Evolutionary conservation across 2,113 vertebrate genomes (phyloP), one percentile per base, ranked within the genome.

Genomic region (Donacobius atricapilla): DNA sequence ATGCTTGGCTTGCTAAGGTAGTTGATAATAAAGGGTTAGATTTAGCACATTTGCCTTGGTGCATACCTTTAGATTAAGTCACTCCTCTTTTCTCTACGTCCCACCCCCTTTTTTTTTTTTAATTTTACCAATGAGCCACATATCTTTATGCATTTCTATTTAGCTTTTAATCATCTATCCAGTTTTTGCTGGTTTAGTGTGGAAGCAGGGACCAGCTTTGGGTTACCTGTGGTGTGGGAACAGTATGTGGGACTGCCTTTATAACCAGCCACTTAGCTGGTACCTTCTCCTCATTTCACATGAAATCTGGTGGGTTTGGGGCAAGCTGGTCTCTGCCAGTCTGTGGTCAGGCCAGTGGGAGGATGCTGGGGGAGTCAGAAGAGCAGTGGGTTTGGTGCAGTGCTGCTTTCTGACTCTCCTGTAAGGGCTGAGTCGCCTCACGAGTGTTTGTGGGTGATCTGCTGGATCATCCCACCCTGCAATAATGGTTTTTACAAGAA

Each of bases 401-500:
- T 22, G 27, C 82, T 87, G 70, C 22, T 68, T 44, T 54, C 81
- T 25, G 39, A 2, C 31, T 73, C 33, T 65, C 7, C 53, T 48
- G 8, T 11, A 15, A 86, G 54, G 37, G 33, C 10, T 8, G 13
- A n/a, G 22, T 35, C 0, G 2, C 45, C 31, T 25, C 9, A 1
- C 5, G 10, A 45, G 21, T 17, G 17, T 58, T 27, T 77, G 47
- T 72, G 84, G 51, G 73, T 54, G 69, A 60, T 79, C 53, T 64
- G 77, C 71, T 90, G 64, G 17, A 25, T 60, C 65, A 68, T 53
- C 25, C 15, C 48, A 71, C 81, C 31, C 53, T 76, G 76, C 28
- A 61, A 2, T 5, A 28, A 40, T 1, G 1, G 17, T 28, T 64
- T n/a, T 47, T 19, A 28, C 0, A 0, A 24, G 61, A 91, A 33